Evolutionary conservation across 2,888 invertebrate genomes (phyloP), one percentile per base, ranked within the genome.

Genomic region (Andrena hattorfiana): DNA sequence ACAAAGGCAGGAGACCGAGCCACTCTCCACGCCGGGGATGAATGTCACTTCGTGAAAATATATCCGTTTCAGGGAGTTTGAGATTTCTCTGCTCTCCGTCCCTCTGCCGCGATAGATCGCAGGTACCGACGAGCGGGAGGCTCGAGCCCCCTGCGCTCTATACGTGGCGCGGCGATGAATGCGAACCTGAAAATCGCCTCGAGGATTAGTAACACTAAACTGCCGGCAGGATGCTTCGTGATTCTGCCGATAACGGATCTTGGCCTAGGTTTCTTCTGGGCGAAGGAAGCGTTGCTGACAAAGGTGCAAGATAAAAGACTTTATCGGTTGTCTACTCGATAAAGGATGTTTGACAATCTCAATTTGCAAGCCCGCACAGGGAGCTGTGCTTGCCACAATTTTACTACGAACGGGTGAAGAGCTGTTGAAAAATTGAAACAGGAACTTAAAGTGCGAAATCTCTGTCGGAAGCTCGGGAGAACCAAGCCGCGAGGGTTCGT

Each of bases 11-110:
- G 83, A 69, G 6, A 86, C 85, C 83, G 77, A 77, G 74, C 76
- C 78, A 88, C 88, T 89, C 89, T 87, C 86, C 69, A 62, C 56
- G 60, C 54, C 79, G 71, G 72, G 85, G 86, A 90, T 90, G 90
- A 90, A 91, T 92, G 92, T 91, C 92, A 92, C 90, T 89, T 81
- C 88, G 92, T 92, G 92, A 93, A 93, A 93, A 94, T 94, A 94
- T 94, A 94, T 94, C 94, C 94, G 93, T 94, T 94, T 94, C 93
- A 89, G 63, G 56, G 68, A 87, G 89, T 89, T 85, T 70, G 89
- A 85, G 85, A 85, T 85, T 87, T 82, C 80, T 81, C 80, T 81
- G 56, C 69, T 73, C 48, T 35, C 30, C 20, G 51, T 5, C 26
- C 49, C 56, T 26, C 48, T 13, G 56, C 56, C 16, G 48, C 28